Evolutionary conservation across 2,797 vertebrate genomes (phyloP), one percentile per base, ranked within the genome.

Genomic region (Xenops minutus): DNA sequence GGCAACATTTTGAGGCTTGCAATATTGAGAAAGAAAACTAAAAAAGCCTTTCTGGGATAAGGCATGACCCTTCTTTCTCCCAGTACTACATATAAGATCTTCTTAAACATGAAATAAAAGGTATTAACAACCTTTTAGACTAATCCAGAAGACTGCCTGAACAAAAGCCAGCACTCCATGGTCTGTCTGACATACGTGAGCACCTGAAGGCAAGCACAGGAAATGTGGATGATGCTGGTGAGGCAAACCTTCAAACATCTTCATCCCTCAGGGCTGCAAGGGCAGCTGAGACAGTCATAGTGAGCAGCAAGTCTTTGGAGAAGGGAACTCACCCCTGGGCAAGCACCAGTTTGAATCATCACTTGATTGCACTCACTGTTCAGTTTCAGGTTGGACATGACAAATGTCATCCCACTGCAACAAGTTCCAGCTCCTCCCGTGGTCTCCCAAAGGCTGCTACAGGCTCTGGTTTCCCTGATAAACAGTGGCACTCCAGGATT

Each of bases 21-120:
- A 91, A 88, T 82, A 91, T 26, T 24, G 63, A 84, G 66, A 93
- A 34, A 87, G 76, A 97, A 94, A 90, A 94, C 64, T 62, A 66
- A 78, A 92, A 94, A 79, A 44, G 5, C 56, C 64, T 85, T 83
- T 81, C 58, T 81, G 59, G 36, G 43, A 61, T 52, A 92, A 91
- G 46, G 26, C 46, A 73, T 10, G 26, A 92, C 27, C 24, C 22
- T 16, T 22, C 56, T 59, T 83, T 95, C 61, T 43, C 41, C 46
- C 27, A 36, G 12, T 26, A 41, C 66, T 73, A 76, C 37, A 44
- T 3, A 1, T 15, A 66, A 86, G 37, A 61, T 36, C 19, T 44
- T 59, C 55, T 64, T 46, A 79, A 77, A 69, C 10, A 59, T 21
- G 23, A 61, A 91, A 51, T 17, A 44, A 29, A 78, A 66, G 7